Base-by-base conservation (phyloP, 64 coral and sea anemone species). In the Trachythela sp. region DNA sequence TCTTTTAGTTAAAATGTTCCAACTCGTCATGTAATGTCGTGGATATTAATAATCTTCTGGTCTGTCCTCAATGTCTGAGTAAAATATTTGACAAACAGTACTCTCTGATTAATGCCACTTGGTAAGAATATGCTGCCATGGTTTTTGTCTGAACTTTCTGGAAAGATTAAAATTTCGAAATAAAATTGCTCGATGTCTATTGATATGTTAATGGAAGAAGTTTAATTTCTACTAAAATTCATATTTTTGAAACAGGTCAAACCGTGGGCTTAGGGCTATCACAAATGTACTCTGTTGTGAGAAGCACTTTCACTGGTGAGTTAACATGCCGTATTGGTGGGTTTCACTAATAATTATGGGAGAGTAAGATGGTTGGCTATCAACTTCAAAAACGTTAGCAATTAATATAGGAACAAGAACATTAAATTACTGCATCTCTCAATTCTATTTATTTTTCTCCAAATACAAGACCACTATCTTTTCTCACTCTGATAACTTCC, bases 21-120 rank as follows among this genome's bases (percentile, higher is more conserved):
- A 99, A 99, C 31, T 84, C 93, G 15, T 93, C 93, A 1, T 99
- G 96, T 67, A 87, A 89, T 32, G 93, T 99, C 9, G 85, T 93
- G 71, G 93, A 99, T 43, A 72, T 87, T 13, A 88, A 86, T 11
- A 83, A 92, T 72, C 89, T 99, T 42, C 64, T 99, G n/a, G 92
- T 94, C 93, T 99, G 96, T 43, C 89, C 93, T 0, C 90, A 86
- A 49, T 99, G 96, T 68, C 88, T 99, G 71, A 89, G 90, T 42
- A 94, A 94, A 40, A 87, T 85, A 26, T 99, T 94, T 22, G 92
- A 92, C 58, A 89, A 89, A 54, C 91, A 99, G 60, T 99, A 99
- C 54, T 92, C 91, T 22, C 92, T 99, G 91, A 86, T 99, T 18
- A 99, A 99, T 45, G 96, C 96, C n/a, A 99, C 96, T 31, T 99